Conservation (phyloP, 1,140 invertebrate genomes). For the Mactra quadrangularis region DNA sequence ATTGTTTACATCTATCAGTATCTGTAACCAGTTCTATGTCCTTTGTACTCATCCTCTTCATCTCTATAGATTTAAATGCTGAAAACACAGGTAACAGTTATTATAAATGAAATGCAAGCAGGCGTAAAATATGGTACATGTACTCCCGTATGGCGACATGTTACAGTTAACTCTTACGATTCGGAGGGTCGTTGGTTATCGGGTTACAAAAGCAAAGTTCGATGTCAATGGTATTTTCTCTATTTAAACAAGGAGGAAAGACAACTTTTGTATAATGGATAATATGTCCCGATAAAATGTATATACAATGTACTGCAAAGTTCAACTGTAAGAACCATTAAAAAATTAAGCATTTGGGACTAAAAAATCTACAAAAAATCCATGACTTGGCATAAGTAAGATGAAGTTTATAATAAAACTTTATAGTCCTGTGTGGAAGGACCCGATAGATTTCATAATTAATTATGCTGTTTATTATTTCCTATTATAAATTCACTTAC, state of each 20-base stretch:
- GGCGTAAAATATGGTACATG: background rate
- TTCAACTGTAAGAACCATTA: no score
- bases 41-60: constrained; percentile 19
- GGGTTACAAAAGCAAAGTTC: background rate
- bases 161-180: background rate
- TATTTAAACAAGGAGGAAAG: background rate
- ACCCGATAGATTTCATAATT: no score
- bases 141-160: background rate
- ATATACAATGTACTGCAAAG: no score
- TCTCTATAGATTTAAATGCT: constrained; percentile 39
- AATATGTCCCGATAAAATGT: no score
- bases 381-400: no score
- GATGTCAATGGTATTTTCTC: background rate
- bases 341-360: no score
- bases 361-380: no score
- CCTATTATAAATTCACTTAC: no score
- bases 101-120: background rate
- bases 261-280: no score
- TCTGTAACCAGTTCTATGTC: constrained; percentile 30
- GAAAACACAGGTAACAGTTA: background rate
- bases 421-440: no score
- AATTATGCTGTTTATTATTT: no score
- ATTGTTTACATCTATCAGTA: constrained; percentile 23
- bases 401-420: no score
- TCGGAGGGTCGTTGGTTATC: background rate